phyloP scores from a whole-genome alignment of 2,113 vertebrate genomes.

The Synodontis membranacea region DNA sequence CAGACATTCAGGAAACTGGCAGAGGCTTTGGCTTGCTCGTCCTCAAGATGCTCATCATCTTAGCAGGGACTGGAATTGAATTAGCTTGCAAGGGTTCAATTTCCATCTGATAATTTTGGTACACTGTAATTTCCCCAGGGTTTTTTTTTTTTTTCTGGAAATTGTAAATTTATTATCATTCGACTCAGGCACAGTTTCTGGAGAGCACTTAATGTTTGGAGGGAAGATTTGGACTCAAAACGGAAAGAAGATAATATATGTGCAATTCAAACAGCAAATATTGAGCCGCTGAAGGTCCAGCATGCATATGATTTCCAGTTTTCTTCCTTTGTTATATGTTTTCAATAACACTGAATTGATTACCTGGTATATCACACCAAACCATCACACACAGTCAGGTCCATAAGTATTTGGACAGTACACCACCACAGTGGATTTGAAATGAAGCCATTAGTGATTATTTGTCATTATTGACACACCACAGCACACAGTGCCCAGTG shows the following conservation, averaged over 20 bases:
- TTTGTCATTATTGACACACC: too few relatives aligned
- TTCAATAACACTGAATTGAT: background rate
- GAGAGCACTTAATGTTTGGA: conserved; percentile 47
- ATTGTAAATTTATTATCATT: conserved; percentile 66
- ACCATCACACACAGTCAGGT: background rate
- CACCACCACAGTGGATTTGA: too few relatives aligned
- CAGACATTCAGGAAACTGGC: conserved; percentile 54
- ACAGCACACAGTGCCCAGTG: too few relatives aligned
- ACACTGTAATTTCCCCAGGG: conserved; percentile 64
- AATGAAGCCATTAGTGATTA: too few relatives aligned
- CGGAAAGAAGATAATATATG: conserved; percentile 9
- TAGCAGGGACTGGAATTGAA: conserved; percentile 63
- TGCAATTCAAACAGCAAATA: background rate
- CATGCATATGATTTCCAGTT: background rate
- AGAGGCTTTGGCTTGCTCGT: conserved; percentile 38
- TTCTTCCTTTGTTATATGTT: background rate
- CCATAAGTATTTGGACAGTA: too few relatives aligned
- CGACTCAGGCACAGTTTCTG: conserved; percentile 39
- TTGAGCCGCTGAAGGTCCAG: background rate
- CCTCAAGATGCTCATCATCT: conserved; percentile 64
- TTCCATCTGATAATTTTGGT: conserved; percentile 59
- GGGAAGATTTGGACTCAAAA: conserved; percentile 37
- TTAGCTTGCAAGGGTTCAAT: conserved; percentile 59
- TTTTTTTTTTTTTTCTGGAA: conserved; percentile 61
- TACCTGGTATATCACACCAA: background rate